phyloP scores from a whole-genome alignment of 2,797 vertebrate species.

The Myotis planiceps region DNA sequence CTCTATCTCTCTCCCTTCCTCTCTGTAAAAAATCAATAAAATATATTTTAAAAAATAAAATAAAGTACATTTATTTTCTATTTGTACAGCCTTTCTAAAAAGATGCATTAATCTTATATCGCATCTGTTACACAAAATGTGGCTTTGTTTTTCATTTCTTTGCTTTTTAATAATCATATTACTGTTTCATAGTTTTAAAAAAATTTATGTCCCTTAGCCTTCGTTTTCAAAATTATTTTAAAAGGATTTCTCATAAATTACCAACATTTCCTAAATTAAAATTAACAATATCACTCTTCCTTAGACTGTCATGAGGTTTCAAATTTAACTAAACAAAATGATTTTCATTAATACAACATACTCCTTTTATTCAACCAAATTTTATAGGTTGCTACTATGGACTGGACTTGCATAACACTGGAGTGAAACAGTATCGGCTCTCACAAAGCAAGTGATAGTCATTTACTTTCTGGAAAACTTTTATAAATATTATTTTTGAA shows the following conservation, averaged over 20 bases:
- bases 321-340: not conserved
- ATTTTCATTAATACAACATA: not conserved
- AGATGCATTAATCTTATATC: not conserved
- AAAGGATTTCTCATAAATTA: not conserved
- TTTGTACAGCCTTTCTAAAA: not conserved
- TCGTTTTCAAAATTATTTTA: constrained; percentile 29
- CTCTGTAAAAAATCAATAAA: too few relatives aligned
- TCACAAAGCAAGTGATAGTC: not conserved
- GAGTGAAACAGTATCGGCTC: not conserved
- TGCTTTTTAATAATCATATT: constrained; percentile 12
- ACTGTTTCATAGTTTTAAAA: not conserved
- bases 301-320: not conserved
- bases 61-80: not conserved
- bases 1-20: too few relatives aligned
- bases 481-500: not conserved
- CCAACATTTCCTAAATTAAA: constrained; percentile 11
- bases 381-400: not conserved
- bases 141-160: not conserved
- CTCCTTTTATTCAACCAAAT: not conserved
- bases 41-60: too few relatives aligned
- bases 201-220: not conserved
- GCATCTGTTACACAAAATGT: not conserved
- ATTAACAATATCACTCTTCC: not conserved
- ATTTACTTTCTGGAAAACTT: not conserved
- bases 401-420: not conserved